Percentiles rank a stretch among this genome's conserved stretches.
These are phyloP conservation scores for Peromyscus maniculatus DNA, from an alignment of 2,113 vertebrate genomes.

Conservation along the genomic window DNA sequence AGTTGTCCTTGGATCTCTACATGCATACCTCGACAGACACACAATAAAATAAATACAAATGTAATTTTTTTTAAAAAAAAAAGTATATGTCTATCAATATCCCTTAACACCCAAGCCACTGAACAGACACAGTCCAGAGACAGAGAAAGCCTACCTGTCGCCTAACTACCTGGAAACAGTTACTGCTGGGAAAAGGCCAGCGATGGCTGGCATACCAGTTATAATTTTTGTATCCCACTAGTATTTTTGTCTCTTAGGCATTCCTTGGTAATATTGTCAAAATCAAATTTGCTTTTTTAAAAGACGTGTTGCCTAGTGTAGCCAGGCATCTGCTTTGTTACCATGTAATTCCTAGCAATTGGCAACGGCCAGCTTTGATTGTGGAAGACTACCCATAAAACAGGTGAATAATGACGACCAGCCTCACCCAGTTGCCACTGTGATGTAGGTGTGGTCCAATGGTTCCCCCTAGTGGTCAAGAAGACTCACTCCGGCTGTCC, in stretches of 20 bases:
- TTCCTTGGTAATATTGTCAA: constrained; percentile 40
- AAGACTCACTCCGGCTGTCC: constrained; percentile 31
- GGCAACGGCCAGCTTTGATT: background rate
- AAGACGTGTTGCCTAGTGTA: background rate
- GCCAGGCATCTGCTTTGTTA: background rate
- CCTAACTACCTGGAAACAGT: background rate
- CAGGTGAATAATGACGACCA: background rate
- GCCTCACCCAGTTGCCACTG: background rate
- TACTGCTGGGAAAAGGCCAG: background rate
- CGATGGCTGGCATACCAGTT: background rate
- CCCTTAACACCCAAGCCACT: constrained; percentile 1
- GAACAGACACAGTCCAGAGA: background rate
- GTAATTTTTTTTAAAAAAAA: background rate
- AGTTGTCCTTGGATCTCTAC: background rate
- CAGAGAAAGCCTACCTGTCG: background rate
- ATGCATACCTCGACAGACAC: too few species aligned
- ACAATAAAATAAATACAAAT: background rate
- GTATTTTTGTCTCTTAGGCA: background rate
- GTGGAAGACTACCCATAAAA: background rate
- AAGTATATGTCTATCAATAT: background rate
- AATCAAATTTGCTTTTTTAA: constrained; percentile 26
- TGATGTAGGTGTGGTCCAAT: constrained; percentile 48
- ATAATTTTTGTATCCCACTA: constrained; percentile 16
- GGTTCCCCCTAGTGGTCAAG: constrained; percentile 85
- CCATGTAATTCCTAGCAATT: background rate